phyloP scores from a whole-genome alignment of 1,140 invertebrate species.

The Monomorium pharaonis region DNA sequence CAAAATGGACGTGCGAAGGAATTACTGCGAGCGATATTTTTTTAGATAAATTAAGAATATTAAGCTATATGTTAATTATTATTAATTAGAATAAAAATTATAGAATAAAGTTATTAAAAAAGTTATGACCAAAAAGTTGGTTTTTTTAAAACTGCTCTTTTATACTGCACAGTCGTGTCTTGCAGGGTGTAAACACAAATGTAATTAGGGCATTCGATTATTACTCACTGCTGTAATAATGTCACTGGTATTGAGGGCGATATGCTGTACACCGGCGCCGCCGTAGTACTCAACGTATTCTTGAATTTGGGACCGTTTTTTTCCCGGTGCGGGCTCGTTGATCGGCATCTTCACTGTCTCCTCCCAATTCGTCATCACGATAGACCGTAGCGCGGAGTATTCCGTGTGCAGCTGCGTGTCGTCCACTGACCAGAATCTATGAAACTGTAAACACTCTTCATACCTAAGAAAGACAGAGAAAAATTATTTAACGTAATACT shows the following conservation, averaged over 20 bases:
- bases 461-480: constrained; percentile 88
- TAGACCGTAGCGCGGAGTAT: constrained; percentile 97
- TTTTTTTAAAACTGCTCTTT: background rate
- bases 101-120: constrained; percentile 1
- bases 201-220: background rate
- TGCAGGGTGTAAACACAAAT: background rate
- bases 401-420: constrained; percentile 98
- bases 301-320: constrained; percentile 98
- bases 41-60: constrained; percentile 27
- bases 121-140: background rate
- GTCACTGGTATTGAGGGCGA: constrained; percentile 97
- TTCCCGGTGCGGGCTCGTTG: constrained; percentile 98
- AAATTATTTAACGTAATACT: background rate
- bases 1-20: background rate
- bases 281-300: constrained; percentile 99
- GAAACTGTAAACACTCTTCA: constrained; percentile 96
- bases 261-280: constrained; percentile 98
- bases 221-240: constrained; percentile 94
- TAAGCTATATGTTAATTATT: background rate
- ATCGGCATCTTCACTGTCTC: constrained; percentile 99
- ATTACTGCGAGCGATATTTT: constrained; percentile 28
- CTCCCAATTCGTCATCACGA: constrained; percentile 98
- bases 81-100: background rate
- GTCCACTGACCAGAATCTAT: constrained; percentile 99
- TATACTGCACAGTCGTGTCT: background rate